Conservation (phyloP, 64 coral and sea anemone genomes). For the Montipora efflorescens region DNA sequence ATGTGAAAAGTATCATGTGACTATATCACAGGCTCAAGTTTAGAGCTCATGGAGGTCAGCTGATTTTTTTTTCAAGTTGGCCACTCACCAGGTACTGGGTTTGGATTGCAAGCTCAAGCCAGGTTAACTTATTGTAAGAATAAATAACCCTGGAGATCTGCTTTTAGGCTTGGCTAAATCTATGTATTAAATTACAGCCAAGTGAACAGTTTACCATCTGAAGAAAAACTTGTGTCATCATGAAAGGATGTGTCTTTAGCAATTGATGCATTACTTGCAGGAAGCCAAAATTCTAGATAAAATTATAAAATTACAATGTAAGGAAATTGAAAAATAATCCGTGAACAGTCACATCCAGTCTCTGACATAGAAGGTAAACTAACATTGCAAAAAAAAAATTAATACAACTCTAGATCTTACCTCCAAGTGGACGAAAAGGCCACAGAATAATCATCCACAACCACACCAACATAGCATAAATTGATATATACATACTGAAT, state of each 20-base stretch:
- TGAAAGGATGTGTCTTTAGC: conserved; percentile 25
- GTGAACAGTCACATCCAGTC: no score
- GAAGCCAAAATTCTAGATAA: conserved; percentile 21
- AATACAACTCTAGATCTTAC: conserved; percentile 3
- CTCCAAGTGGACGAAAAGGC: conserved; percentile 59
- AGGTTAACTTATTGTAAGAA: no score
- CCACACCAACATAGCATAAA: conserved; percentile 70
- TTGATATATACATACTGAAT: conserved; percentile 51
- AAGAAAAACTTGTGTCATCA: conserved; percentile 60
- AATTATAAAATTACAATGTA: not conserved
- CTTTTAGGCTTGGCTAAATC: no score
- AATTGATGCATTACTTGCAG: not conserved
- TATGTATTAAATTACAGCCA: no score
- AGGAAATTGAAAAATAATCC: not conserved
- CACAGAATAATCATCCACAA: conserved; percentile 66
- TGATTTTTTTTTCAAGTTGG: no score
- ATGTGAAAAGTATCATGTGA: no score
- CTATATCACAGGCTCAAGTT: no score
- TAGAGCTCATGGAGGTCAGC: no score
- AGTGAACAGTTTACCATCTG: conserved; percentile 16
- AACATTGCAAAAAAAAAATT: not conserved
- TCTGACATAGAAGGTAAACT: not conserved
- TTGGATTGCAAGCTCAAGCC: no score
- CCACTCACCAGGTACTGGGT: no score
- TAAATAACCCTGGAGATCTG: no score